A percentile compares a stretch with the other conserved stretches of the same genome.
These are phyloP conservation scores for Clanis bilineata DNA, from an alignment of 2,888 invertebrate genomes.

Conservation along the genomic window DNA sequence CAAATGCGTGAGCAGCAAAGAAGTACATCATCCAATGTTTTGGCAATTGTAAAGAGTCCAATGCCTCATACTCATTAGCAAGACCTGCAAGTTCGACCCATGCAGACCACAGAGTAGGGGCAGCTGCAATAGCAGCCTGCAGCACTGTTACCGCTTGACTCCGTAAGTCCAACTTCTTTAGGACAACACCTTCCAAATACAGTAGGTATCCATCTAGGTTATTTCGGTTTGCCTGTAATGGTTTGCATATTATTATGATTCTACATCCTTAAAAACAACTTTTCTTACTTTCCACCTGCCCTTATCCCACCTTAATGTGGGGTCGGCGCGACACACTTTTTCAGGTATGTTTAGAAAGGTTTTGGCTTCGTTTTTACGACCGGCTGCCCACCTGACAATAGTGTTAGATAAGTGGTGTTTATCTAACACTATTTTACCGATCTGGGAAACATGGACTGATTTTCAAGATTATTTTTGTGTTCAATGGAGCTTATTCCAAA, in stretches of 20 bases:
- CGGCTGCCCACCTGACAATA: too few relatives aligned
- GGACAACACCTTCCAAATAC: constrained; percentile 94
- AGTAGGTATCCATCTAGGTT: constrained; percentile 93
- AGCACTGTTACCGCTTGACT: constrained; percentile 90
- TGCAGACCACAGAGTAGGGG: constrained; percentile 96
- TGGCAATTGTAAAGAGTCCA: constrained; percentile 86
- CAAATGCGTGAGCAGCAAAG: constrained; percentile 94
- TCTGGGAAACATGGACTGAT: too few relatives aligned
- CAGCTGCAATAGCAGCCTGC: constrained; percentile 88
- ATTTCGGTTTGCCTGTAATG: constrained; percentile 78
- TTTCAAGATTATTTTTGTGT: too few relatives aligned
- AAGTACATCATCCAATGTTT: constrained; percentile 97
- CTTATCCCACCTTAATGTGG: too few relatives aligned
- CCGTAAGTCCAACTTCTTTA: constrained; percentile 92
- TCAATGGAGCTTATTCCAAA: too few relatives aligned
- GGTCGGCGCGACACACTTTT: too few relatives aligned
- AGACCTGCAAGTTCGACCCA: constrained; percentile 96
- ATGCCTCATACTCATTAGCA: constrained; percentile 90
- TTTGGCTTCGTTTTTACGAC: too few relatives aligned
- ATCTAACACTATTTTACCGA: too few relatives aligned
- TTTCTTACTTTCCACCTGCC: too few relatives aligned
- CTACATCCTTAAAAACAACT: background rate
- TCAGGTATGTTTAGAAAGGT: too few relatives aligned
- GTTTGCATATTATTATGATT: background rate
- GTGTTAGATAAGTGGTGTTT: too few relatives aligned